Evolutionary conservation across 1,140 invertebrate species (phyloP), one percentile per base, ranked within the genome.

Genomic region (Solen grandis): DNA sequence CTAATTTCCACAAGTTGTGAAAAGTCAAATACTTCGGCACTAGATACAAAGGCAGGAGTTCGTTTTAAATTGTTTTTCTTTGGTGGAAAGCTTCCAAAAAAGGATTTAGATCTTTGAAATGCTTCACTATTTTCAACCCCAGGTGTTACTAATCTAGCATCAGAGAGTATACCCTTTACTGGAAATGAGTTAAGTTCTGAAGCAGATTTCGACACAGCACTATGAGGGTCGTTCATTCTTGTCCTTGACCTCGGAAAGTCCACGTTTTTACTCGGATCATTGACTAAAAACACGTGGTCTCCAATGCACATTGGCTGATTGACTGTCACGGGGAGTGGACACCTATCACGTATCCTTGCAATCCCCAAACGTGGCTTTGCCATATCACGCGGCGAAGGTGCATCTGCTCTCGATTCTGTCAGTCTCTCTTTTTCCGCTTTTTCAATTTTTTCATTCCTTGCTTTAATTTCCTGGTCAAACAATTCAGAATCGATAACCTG

Each of bases 1-100:
- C 55, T 52, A 13, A 69, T 59, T 68, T 78, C 63, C 1, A 62
- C 54, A 14, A 68, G 19, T 46, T 68, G 52, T 35, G 75, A 78
- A 41, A 78, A 78, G 38, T 77, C 75, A 69, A 78, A 78, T 2
- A 78, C 5, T 38, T 78, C 75, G 4, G 75, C 75, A 50, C 65
- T 78, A 10, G 74, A 59, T 3, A 78, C 75, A 31, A 38, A 36
- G 0, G 54, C 75, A 19, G 75, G 75, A 4, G 65, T 66, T 57
- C 75, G 25, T 46, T 69, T 78, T 1, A 19, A 10, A 8, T 69
- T 25, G 13, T 13, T 59, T 19, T 19, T 69, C 29, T 41, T 52
- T 4, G 52, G 33, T 4, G 38, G 63, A 25, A 66, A 60, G 8
- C 65, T 62, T 2, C 27, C 29, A 19, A 35, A n/a, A 0, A 78